Base-by-base conservation (phyloP, 2,888 invertebrate genomes). In the Tachina grossa region DNA sequence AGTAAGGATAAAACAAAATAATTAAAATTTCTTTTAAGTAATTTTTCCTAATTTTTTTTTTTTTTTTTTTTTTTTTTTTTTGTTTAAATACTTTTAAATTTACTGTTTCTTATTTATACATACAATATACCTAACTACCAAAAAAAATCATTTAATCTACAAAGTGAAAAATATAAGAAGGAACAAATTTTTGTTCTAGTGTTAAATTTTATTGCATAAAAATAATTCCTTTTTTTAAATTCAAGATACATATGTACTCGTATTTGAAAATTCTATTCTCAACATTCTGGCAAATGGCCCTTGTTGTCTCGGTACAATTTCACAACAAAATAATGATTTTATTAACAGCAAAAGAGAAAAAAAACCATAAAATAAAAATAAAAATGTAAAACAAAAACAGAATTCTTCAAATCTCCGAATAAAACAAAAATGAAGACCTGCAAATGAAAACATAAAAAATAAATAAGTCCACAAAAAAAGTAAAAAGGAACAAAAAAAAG, bases 261-360 rank as follows among this genome's bases (percentile, higher is more conserved):
- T n/a, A 68, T 81, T 81, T 74, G 10, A 43, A 59, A 79, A 53
- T 74, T 59, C 16, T 66, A 39, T 75, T 41, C 65, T 41, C 31
- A 41, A 55, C 39, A 41, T 61, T 14, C 22, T 45, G 31, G 45
- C 8, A 11, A 39, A 11, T 39, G 43, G 47, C 6, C 51, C 6
- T 31, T 55, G 51, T 43, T 59, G 22, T 51, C 43, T 61, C 31
- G 16, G 5, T 22, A 66, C 14, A 31, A 43, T 51, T 59, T 74
- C 57, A 74, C 63, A 71, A 74, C 55, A 74, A 74, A 68, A 75
- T 63, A 81, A 75, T 81, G 47, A 81, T 75, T 81, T 61, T 39
- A 75, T 75, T 81, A 68, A 53, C 68, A 75, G 55, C 80, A 74
- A 41, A 74, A 53, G 14, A 43, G 31, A 41, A 61, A 6, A 51